Base-by-base conservation (phyloP, 2,797 vertebrate species). In the Tamandua tetradactyla region DNA sequence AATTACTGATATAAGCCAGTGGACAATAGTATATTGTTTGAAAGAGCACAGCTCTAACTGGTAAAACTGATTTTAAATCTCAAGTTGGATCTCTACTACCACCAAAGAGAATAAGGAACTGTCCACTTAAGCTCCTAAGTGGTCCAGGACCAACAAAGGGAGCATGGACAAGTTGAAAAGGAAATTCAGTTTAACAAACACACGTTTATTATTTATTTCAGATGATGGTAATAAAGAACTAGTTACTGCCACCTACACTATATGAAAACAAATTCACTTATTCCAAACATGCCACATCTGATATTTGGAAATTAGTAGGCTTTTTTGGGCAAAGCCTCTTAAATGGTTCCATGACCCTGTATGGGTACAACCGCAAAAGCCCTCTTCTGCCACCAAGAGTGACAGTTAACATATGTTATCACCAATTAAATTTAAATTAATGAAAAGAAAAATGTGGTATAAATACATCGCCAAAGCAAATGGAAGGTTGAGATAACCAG, bases 51-150 rank as follows among this genome's bases (percentile, higher is more conserved):
- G 10, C 12, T 86, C 57, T 93, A 40, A 85, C 23, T 94, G 52
- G 37, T 27, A 92, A 95, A 74, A 93, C 8, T 83, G 69, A 95
- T 87, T 91, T 88, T 79, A 96, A 55, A 13, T 55, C 35, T 86
- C 37, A 95, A 69, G 4, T 81, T 92, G 61, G 93, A 57, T 0
- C 2, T 55, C 59, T 9, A 25, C 49, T 47, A 95, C 93, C 86
- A 87, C 42, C 7, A 49, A 44, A 57, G 37, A 92, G 22, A 89
- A 90, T 55, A 96, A 89, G 2, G 17, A 96, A 62, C 15, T 76
- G 32, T 17, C 25, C n/a, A 71, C 57, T 81, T 55, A 18, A 84
- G 7, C 2, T 75, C 81, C 13, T 78, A 94, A 81, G n/a, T 30
- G 69, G 55, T 88, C 18, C 37, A 57, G 91, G 40, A 95, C 5